phyloP scores from a whole-genome alignment of 2,797 vertebrate genomes.

The Phoeniculus purpureus region DNA sequence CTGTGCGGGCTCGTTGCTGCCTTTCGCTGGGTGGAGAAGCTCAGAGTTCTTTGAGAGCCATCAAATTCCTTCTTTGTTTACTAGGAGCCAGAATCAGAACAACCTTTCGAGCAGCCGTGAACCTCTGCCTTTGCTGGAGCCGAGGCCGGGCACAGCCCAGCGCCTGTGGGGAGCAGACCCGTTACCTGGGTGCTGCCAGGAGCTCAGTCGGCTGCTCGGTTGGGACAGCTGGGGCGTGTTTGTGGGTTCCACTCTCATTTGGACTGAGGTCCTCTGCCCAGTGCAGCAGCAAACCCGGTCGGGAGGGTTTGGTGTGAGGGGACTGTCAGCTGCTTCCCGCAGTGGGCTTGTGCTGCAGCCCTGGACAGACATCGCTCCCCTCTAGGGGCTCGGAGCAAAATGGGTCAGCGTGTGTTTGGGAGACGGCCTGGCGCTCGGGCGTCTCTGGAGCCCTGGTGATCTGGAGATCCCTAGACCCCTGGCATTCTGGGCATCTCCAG shows the following conservation, averaged over 20 bases:
- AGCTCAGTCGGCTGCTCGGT: neutral
- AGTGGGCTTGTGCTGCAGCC: neutral
- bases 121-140: neutral
- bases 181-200: neutral
- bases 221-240: neutral
- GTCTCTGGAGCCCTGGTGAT: neutral
- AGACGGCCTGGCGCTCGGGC: neutral
- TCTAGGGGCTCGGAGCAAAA: no score
- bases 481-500: no score
- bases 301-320: rapidly evolving
- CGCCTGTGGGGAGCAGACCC: neutral
- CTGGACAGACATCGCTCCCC: neutral
- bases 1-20: neutral
- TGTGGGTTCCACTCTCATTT: conserved; percentile 8
- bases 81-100: neutral
- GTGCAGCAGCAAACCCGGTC: neutral
- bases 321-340: neutral
- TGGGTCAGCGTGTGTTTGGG: neutral
- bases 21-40: conserved; percentile 50
- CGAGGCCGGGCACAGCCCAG: neutral
- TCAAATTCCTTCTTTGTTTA: neutral
- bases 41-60: neutral
- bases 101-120: neutral
- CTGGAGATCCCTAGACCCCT: no score
- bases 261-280: neutral